Percentiles rank a stretch among this genome's conserved stretches.
Conservation (phyloP, 1,140 invertebrate species). For the Globodera ellingtonae region DNA sequence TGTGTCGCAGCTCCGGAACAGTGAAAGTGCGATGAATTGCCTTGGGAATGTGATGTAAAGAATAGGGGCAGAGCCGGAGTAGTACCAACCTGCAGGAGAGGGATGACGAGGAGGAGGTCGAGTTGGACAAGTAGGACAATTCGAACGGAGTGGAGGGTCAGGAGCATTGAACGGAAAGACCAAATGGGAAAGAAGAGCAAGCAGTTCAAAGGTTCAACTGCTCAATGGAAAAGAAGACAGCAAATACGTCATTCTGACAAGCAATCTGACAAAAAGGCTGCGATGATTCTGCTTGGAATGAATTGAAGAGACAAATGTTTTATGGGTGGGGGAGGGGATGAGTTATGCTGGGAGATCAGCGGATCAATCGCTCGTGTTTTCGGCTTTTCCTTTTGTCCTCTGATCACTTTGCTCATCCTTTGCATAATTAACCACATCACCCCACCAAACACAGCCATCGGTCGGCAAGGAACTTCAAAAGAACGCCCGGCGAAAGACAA, state of each 20-base stretch:
- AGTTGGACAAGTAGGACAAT: not conserved
- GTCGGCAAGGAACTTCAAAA: not conserved
- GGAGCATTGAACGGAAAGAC: not conserved
- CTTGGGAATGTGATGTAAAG: constrained; percentile 8
- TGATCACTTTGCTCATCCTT: not conserved
- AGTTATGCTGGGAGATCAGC: not conserved
- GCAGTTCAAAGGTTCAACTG: no score
- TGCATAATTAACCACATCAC: not conserved
- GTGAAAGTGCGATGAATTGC: constrained; percentile 36
- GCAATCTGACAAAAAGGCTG: not conserved
- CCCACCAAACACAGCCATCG: not conserved
- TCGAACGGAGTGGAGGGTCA: not conserved
- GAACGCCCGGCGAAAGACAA: not conserved
- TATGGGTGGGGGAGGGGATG: no score
- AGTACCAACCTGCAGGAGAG: not conserved
- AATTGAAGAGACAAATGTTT: not conserved
- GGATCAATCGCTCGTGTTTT: not conserved
- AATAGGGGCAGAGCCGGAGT: not conserved
- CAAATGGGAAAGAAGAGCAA: not conserved
- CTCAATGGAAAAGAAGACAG: no score
- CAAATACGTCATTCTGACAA: not conserved
- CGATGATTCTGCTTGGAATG: not conserved
- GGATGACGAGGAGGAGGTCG: not conserved
- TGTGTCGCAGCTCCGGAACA: constrained; percentile 21
- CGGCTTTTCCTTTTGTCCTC: not conserved